phyloP scores from a whole-genome alignment of 2,888 invertebrate genomes.

The Xanthorhoe designata region DNA sequence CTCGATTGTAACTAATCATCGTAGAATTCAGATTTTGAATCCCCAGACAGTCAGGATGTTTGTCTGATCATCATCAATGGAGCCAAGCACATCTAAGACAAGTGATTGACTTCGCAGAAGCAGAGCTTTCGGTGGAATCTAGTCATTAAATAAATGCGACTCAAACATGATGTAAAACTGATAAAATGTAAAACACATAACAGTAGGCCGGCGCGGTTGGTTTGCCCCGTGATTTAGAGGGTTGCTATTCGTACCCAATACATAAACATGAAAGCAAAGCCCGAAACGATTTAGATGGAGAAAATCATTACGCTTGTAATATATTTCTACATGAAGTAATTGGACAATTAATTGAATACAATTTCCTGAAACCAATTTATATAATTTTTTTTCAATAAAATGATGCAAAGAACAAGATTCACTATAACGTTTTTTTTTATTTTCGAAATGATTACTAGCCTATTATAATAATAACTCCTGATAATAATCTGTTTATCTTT shows the following conservation, averaged over 20 bases:
- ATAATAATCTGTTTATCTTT: too few relatives aligned
- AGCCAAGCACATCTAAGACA: too few relatives aligned
- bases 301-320: conserved; percentile 11
- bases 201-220: conserved; percentile 29
- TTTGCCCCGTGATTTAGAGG: conserved; percentile 35
- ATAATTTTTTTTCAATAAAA: too few relatives aligned
- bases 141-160: not conserved
- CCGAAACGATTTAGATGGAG: conserved; percentile 27
- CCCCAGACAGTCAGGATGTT: too few relatives aligned
- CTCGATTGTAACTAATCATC: too few relatives aligned
- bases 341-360: not conserved
- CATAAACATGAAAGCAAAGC: conserved; percentile 36
- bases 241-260: conserved; percentile 32
- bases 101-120: too few relatives aligned
- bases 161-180: conserved; percentile 8
- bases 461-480: too few relatives aligned
- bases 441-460: too few relatives aligned
- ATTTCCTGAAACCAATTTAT: not conserved
- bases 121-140: not conserved
- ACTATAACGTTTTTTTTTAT: too few relatives aligned
- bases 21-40: too few relatives aligned
- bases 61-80: too few relatives aligned
- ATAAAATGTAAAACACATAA: conserved; percentile 35
- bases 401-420: too few relatives aligned
- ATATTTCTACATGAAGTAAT: not conserved